Conservation (phyloP, 2,113 vertebrate genomes). For the Elephas maximus region DNA sequence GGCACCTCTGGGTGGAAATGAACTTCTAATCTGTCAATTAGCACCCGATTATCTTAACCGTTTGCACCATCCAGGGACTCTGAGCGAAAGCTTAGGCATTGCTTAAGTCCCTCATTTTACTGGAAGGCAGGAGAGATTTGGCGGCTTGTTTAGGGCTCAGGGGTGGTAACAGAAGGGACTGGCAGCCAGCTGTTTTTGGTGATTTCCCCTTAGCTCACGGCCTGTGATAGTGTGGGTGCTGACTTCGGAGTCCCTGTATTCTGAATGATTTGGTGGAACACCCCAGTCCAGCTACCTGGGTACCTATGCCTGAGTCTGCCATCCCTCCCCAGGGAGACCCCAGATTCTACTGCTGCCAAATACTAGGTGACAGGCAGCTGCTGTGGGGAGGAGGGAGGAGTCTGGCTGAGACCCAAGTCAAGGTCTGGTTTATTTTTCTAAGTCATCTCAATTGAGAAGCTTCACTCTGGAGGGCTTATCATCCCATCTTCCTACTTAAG, state of each 20-base stretch:
- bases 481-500: not conserved
- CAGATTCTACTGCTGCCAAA: not conserved
- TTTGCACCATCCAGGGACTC: too few relatives aligned
- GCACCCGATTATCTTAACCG: too few relatives aligned
- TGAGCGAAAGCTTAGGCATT: not conserved
- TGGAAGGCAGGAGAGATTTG: not conserved
- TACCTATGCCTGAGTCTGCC: not conserved
- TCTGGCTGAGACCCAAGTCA: not conserved
- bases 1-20: too few relatives aligned
- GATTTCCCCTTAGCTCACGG: not conserved
- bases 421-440: conserved; percentile 12
- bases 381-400: not conserved
- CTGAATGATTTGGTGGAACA: not conserved
- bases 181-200: not conserved
- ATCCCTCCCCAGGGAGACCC: not conserved
- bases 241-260: not conserved
- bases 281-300: not conserved
- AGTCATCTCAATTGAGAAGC: not conserved
- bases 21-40: too few relatives aligned
- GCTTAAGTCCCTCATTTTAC: not conserved
- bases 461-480: not conserved
- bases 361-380: not conserved
- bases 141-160: not conserved
- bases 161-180: not conserved
- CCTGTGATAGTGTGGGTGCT: not conserved